Conservation (phyloP, 2,113 vertebrate genomes). For the Lepus timidus region DNA sequence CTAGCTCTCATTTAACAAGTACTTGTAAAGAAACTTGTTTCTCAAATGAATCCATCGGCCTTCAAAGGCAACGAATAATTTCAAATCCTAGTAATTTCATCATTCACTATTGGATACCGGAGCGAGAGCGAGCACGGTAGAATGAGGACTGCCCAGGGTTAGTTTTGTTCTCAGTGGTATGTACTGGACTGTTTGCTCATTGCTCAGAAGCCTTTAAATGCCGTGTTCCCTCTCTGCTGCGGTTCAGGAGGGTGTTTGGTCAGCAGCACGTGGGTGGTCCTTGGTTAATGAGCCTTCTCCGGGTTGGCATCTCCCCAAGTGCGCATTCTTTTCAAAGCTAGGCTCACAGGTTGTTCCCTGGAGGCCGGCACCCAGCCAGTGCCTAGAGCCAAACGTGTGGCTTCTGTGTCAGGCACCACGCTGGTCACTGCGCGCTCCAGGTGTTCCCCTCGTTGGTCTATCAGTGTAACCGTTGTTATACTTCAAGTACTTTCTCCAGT, state of each 20-base stretch:
- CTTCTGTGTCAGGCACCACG: neutral
- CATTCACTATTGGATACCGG: neutral
- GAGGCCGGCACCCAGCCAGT: neutral
- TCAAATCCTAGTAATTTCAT: constrained; percentile 28
- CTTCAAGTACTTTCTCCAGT: neutral
- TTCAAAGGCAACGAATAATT: constrained; percentile 17
- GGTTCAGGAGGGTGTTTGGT: neutral
- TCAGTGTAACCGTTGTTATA: neutral
- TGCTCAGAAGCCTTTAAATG: constrained; percentile 14
- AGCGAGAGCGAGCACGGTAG: neutral
- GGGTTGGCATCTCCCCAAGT: neutral
- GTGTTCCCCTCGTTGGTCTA: neutral
- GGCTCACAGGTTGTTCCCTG: neutral
- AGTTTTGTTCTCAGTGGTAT: neutral
- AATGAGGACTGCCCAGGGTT: neutral
- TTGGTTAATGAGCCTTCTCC: neutral
- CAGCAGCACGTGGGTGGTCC: neutral
- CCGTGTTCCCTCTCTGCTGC: neutral
- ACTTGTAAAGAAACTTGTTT: constrained; percentile 20
- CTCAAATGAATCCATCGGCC: constrained; percentile 39
- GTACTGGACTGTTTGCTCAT: neutral
- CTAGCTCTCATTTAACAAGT: constrained; percentile 18
- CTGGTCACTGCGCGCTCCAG: neutral
- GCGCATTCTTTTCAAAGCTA: neutral
- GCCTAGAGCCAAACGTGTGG: neutral